Evolutionary conservation across 2,888 invertebrate genomes (phyloP).

Genomic region (Acanthoscelides obtectus): DNA sequence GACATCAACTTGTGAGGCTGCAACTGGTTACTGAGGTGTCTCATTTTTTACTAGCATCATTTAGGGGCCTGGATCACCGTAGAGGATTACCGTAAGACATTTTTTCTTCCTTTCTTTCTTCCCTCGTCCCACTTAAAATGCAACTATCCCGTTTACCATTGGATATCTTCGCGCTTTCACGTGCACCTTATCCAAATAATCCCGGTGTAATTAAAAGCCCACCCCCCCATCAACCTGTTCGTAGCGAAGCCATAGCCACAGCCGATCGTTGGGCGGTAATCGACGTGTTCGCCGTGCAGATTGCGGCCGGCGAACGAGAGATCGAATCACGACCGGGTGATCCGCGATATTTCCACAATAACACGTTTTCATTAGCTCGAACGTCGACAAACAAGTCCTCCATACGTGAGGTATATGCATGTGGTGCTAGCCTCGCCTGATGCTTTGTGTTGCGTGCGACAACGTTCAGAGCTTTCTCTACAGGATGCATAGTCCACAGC

Average conservation of each 20-base stretch:
- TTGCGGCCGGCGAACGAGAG: constrained; percentile 16
- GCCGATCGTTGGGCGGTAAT: background rate
- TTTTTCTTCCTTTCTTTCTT: too few relatives aligned
- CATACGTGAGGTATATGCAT: constrained; percentile 26
- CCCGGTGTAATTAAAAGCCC: background rate
- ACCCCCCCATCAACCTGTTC: background rate
- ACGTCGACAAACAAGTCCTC: constrained; percentile 27
- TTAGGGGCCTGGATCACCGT: too few relatives aligned
- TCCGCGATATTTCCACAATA: constrained; percentile 34
- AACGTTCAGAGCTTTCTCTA: background rate
- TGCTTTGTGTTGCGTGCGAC: background rate
- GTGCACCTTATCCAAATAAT: background rate
- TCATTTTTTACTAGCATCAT: too few relatives aligned
- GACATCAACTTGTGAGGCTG: too few relatives aligned
- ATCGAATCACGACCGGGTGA: constrained; percentile 32
- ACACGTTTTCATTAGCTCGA: constrained; percentile 32
- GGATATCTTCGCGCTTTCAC: too few relatives aligned
- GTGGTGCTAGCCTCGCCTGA: background rate
- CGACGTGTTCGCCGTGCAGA: constrained; percentile 5
- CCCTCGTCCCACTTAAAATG: too few relatives aligned
- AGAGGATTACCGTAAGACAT: too few relatives aligned
- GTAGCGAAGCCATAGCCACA: background rate
- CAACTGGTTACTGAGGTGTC: too few relatives aligned
- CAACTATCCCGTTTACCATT: too few relatives aligned
- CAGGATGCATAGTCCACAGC: too few relatives aligned